These are phyloP conservation scores for Caenorhabditis macrosperma DNA, from an alignment of 2,888 invertebrate genomes.

Conservation along the genomic window DNA sequence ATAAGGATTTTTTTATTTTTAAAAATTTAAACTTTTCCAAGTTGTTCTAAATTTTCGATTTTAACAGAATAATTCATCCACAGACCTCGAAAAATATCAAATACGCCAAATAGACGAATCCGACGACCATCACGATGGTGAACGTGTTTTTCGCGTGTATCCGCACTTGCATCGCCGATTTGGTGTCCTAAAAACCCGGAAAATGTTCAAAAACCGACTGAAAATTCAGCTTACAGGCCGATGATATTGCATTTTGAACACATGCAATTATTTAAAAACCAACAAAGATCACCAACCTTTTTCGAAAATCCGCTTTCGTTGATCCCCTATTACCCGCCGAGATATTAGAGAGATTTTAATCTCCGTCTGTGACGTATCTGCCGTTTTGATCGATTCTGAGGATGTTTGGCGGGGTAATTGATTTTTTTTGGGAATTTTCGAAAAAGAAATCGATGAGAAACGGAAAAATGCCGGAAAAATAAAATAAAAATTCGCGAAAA, in stretches of 20 bases:
- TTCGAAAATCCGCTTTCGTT: slow-evolving; percentile 26
- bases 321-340: not conserved
- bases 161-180: slow-evolving; percentile 70
- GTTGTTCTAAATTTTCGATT: too few relatives aligned
- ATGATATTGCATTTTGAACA: slow-evolving; percentile 17
- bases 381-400: not conserved
- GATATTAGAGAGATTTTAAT: not conserved
- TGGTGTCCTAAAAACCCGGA: slow-evolving; percentile 24
- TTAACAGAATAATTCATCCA: too few relatives aligned
- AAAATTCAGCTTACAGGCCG: slow-evolving; percentile 15
- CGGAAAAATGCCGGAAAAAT: not conserved
- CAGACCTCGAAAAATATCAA: slow-evolving; percentile 71
- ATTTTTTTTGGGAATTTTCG: not conserved
- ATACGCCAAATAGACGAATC: slow-evolving; percentile 76
- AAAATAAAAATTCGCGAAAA: slow-evolving; percentile 10
- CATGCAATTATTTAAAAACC: not conserved
- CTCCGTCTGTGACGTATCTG: not conserved
- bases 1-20: too few relatives aligned
- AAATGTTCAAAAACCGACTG: not conserved
- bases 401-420: not conserved
- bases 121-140: slow-evolving; percentile 63
- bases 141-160: slow-evolving; percentile 75
- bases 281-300: slow-evolving; percentile 7
- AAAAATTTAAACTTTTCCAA: too few relatives aligned
- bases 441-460: not conserved